Base-by-base conservation (phyloP, 2,888 invertebrate genomes). In the Phasia obesa region DNA sequence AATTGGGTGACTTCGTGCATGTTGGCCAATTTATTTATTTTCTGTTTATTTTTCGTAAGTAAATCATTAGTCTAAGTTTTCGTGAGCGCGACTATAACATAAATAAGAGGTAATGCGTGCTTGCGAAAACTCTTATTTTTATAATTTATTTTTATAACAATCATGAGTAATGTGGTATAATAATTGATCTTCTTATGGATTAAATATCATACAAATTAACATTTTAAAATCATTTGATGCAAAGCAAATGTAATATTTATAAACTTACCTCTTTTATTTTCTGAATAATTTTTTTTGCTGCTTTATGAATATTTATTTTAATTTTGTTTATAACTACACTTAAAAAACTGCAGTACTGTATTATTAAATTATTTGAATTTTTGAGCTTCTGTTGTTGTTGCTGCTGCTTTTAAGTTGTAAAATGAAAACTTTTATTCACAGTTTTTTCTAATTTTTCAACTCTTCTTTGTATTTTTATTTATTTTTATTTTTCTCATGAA, bases 251-350 rank as follows among this genome's bases (percentile, higher is more conserved):
- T 51, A 19, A 21, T 59, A 53, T 42, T 53, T 60, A 17, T 35
- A 59, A 69, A 69, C 62, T 70, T 49, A 77, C 70, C 77, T 77
- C 27, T 64, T 65, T 65, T 55, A 53, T 25, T 71, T 47, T 78
- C 25, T 23, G 38, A 27, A 64, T 27, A 78, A 78, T 70, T 70
- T 62, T n/a, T 5, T 65, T 55, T 57, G 19, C 35, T 23, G 25
- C 53, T 65, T 59, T 44, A 19, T 35, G 35, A 53, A 47, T 67
- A 53, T 69, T 55, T 70, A 69, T 67, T 69, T 80, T 49, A 80
- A 74, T 80, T 80, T 67, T 53, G 67, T 69, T 69, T 80, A 21
- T 74, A 74, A 80, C 69, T 59, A 55, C 73, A 62, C 53, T 67
- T 74, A 25, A 51, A 60, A 53, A 70, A 74, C 67, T 74, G 67